Conservation (phyloP, 2,888 invertebrate genomes). For the Allophyes oxyacanthae region DNA sequence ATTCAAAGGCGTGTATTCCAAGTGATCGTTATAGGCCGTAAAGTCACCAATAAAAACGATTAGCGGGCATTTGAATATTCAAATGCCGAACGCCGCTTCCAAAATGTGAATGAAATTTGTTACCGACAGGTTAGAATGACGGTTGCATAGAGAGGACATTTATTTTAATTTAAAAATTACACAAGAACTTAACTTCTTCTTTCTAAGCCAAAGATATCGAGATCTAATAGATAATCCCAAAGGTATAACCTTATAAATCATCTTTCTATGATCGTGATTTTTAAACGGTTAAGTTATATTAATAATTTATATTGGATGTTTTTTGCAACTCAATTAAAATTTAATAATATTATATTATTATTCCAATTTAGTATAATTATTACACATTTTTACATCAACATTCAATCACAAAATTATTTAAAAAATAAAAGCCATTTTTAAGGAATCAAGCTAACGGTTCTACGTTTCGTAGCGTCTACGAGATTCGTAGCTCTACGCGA, state of each 20-base stretch:
- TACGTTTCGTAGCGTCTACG: slow-evolving; percentile 76
- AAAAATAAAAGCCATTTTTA: slow-evolving; percentile 11
- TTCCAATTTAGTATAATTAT: too few species aligned
- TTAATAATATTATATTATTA: too few species aligned
- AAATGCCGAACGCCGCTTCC: slow-evolving; percentile 77
- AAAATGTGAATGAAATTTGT: slow-evolving; percentile 73
- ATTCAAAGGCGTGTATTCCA: slow-evolving; percentile 71
- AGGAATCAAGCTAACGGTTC: slow-evolving; percentile 20
- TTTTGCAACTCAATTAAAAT: too few species aligned
- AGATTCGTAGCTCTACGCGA: slow-evolving; percentile 77
- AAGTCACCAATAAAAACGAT: slow-evolving; percentile 87
- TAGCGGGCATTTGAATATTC: slow-evolving; percentile 83
- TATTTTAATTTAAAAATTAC: slow-evolving; percentile 5
- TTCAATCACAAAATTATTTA: too few species aligned
- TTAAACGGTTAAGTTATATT: too few species aligned
- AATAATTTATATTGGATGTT: too few species aligned
- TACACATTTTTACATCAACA: too few species aligned
- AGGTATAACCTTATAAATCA: too few species aligned
- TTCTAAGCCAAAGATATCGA: too few species aligned
- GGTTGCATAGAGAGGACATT: slow-evolving; percentile 40
- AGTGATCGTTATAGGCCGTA: slow-evolving; percentile 84
- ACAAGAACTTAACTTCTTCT: too few species aligned
- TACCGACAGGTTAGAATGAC: slow-evolving; percentile 31
- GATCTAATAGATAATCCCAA: too few species aligned
- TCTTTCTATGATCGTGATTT: too few species aligned